Evolutionary conservation across 1,140 invertebrate species (phyloP).

Genomic region (Aphaenogaster floridana): DNA sequence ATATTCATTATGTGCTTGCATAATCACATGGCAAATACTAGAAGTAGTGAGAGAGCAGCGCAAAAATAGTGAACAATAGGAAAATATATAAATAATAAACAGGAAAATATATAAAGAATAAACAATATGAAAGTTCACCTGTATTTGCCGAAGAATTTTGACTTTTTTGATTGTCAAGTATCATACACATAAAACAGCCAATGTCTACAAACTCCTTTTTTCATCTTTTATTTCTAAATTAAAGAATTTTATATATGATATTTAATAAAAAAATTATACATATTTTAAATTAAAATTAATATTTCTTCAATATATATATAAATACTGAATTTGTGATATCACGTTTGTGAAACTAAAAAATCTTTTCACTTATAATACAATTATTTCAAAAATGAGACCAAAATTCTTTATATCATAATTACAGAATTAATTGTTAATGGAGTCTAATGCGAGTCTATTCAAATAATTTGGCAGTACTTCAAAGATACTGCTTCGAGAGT

Average conservation of each 20-base stretch:
- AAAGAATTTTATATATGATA: conserved; percentile 14
- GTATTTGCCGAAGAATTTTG: neutral
- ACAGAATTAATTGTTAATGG: neutral
- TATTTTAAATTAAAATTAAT: neutral
- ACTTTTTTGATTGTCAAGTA: neutral
- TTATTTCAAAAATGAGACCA: conserved; percentile 8
- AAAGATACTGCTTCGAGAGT: neutral
- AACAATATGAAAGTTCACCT: neutral
- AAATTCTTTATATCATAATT: conserved; percentile 1
- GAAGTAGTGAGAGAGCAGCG: too few species aligned
- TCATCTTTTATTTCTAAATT: conserved; percentile 1
- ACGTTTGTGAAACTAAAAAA: conserved; percentile 15
- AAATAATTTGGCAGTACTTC: neutral
- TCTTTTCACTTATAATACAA: neutral
- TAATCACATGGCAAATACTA: too few species aligned
- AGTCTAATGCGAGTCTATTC: neutral
- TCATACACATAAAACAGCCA: neutral
- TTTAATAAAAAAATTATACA: conserved; percentile 8
- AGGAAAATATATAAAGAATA: neutral
- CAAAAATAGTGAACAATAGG: too few species aligned
- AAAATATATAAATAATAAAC: too few species aligned
- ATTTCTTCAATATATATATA: conserved; percentile 10
- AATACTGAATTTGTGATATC: conserved; percentile 19
- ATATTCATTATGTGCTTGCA: too few species aligned
- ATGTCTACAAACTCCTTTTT: neutral